Evolutionary conservation across 2,797 vertebrate genomes (phyloP).

Genomic region (Merluccius polli): DNA sequence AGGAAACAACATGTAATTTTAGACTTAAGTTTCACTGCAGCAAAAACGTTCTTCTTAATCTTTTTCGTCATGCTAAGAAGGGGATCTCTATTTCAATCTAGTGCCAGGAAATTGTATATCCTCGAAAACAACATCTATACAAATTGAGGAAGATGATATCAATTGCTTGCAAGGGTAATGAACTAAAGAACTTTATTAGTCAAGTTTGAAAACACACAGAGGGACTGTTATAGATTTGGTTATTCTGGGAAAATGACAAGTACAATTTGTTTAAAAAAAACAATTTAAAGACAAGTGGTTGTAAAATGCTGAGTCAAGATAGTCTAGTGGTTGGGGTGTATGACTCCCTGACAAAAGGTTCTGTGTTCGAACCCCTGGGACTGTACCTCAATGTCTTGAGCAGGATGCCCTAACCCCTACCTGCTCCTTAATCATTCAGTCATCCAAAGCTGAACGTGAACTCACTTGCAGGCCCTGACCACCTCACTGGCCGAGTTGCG

Average conservation of each 20-base stretch:
- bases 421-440: too few relatives aligned
- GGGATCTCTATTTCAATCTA: neutral
- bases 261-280: neutral
- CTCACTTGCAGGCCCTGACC: constrained; percentile 86
- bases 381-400: neutral
- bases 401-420: neutral
- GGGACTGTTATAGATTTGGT: neutral
- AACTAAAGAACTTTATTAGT: neutral
- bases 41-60: neutral
- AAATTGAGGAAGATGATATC: neutral
- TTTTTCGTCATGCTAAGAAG: neutral
- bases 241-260: neutral
- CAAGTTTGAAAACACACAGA: neutral
- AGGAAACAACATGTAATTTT: neutral
- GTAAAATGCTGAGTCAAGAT: neutral
- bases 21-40: neutral
- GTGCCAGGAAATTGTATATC: neutral
- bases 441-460: constrained; percentile 17
- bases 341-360: neutral
- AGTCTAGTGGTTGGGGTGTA: neutral
- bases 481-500: constrained; percentile 77
- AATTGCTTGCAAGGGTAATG: neutral
- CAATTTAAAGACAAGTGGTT: neutral
- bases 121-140: neutral
- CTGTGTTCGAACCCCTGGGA: neutral